These are phyloP conservation scores for Iphiclides podalirius DNA, from an alignment of 2,888 invertebrate species.

Conservation along the genomic window DNA sequence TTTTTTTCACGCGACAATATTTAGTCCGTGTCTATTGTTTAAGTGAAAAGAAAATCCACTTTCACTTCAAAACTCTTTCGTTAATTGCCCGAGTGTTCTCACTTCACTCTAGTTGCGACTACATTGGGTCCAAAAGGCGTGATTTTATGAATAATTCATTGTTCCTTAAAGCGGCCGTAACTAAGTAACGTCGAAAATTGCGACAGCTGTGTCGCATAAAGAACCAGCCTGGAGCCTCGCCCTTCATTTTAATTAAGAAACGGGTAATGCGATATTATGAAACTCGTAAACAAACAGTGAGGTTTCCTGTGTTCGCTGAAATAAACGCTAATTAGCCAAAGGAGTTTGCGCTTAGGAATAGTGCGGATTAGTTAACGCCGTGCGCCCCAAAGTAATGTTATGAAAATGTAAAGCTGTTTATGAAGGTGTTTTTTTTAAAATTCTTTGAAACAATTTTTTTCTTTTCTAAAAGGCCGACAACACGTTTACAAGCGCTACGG, in stretches of 20 bases:
- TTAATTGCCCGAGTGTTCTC: constrained; percentile 16
- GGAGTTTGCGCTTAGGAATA: constrained; percentile 12
- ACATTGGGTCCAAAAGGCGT: constrained; percentile 11
- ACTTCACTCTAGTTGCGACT: constrained; percentile 3
- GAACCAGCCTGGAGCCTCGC: constrained; percentile 17
- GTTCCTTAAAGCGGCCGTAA: constrained; percentile 20
- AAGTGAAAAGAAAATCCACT: no score
- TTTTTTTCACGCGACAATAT: no score
- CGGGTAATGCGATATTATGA: constrained; percentile 37
- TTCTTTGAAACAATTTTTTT: no score
- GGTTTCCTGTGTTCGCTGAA: constrained; percentile 18
- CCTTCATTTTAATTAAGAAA: constrained; percentile 39
- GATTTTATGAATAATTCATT: constrained; percentile 25
- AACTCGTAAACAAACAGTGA: constrained; percentile 37
- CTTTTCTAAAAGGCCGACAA: no score
- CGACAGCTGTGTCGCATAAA: constrained; percentile 23
- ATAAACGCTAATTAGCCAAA: constrained; percentile 15
- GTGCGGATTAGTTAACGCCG: constrained; percentile 4
- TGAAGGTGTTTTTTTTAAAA: background rate
- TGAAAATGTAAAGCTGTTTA: no score
- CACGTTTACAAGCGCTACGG: no score
- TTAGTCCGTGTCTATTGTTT: no score
- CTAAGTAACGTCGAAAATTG: constrained; percentile 19
- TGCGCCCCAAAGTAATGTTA: background rate
- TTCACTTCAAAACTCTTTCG: constrained; percentile 11